Evolutionary conservation across 1,140 invertebrate genomes (phyloP).

Genomic region (Bombyx mandarina): DNA sequence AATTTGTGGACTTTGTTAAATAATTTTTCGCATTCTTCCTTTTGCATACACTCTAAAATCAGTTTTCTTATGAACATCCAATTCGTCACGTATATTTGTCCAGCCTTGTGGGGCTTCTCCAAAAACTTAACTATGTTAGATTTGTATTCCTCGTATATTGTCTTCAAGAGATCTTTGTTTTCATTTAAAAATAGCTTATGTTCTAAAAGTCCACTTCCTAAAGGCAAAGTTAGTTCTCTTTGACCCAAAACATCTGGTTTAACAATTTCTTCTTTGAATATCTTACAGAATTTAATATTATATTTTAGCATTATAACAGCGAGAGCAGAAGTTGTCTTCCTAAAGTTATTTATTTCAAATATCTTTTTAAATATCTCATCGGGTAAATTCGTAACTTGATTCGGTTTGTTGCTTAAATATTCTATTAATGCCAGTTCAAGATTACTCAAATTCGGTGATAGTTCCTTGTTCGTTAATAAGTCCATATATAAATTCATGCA

Average conservation of each 20-base stretch:
- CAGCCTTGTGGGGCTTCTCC: conserved; percentile 76
- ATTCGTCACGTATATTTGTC: conserved; percentile 72
- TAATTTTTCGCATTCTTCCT: conserved; percentile 68
- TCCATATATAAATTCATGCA: conserved; percentile 45
- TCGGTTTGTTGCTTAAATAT: conserved; percentile 74
- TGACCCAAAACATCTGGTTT: conserved; percentile 55
- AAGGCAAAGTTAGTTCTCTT: conserved; percentile 73
- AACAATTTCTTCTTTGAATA: conserved; percentile 60
- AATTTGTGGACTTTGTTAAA: conserved; percentile 73
- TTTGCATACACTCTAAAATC: conserved; percentile 71
- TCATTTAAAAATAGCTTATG: conserved; percentile 48
- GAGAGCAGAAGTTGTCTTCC: conserved; percentile 69
- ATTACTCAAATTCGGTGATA: conserved; percentile 57
- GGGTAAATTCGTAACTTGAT: conserved; percentile 63
- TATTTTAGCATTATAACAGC: conserved; percentile 65
- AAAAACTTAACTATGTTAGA: conserved; percentile 72
- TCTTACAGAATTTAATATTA: conserved; percentile 53
- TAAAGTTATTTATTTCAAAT: conserved; percentile 50
- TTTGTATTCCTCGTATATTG: conserved; percentile 72
- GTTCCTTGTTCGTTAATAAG: conserved; percentile 42
- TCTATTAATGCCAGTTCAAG: conserved; percentile 69
- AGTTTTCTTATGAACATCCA: conserved; percentile 67
- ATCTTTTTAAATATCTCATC: conserved; percentile 65
- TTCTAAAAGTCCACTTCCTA: conserved; percentile 65
- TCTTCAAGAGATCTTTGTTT: conserved; percentile 53